phyloP scores from a whole-genome alignment of 2,888 invertebrate species.

The Asteroscopus sphinx region DNA sequence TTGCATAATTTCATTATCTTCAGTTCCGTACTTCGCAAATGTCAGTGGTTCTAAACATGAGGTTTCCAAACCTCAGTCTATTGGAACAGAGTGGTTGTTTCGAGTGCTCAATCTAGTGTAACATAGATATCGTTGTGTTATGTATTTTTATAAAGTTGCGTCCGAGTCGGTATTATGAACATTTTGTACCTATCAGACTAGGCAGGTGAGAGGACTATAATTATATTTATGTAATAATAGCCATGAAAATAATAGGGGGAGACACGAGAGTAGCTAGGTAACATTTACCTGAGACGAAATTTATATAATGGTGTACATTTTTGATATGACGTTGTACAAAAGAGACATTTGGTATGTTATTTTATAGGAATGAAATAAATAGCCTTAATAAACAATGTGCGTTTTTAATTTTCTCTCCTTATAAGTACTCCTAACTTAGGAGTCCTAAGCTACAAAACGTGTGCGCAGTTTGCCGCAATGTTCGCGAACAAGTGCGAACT shows the following conservation, averaged over 20 bases:
- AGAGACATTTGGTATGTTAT: slow-evolving; percentile 91
- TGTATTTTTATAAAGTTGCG: slow-evolving; percentile 56
- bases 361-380: slow-evolving; percentile 91
- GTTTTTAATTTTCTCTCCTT: slow-evolving; percentile 44
- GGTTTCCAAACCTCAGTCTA: no score
- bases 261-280: slow-evolving; percentile 85
- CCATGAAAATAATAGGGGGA: slow-evolving; percentile 75
- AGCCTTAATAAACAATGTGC: slow-evolving; percentile 84
- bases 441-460: no score
- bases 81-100: no score
- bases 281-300: slow-evolving; percentile 89
- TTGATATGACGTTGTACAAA: slow-evolving; percentile 91
- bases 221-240: slow-evolving; percentile 81
- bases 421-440: no score
- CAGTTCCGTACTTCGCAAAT: no score
- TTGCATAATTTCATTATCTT: no score
- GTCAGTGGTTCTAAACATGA: no score
- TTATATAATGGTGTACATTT: slow-evolving; percentile 90
- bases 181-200: slow-evolving; percentile 79
- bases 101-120: no score
- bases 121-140: no score
- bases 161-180: slow-evolving; percentile 66
- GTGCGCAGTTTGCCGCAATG: no score
- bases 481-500: no score
- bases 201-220: slow-evolving; percentile 84